Evolutionary conservation across 2,113 vertebrate genomes (phyloP), one percentile per base, ranked within the genome.

Genomic region (Paratilapia polleni): DNA sequence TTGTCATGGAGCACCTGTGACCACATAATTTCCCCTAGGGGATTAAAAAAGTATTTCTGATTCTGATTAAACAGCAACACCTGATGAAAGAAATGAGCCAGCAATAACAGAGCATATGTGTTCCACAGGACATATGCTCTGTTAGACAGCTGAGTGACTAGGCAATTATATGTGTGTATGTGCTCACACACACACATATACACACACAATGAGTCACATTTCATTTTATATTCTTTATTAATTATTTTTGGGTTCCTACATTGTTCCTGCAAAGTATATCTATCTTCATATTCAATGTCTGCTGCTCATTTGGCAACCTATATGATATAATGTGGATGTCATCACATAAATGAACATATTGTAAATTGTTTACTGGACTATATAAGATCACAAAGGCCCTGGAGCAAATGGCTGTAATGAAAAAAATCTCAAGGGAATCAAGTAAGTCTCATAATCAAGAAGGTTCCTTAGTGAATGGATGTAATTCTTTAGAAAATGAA

Each of bases 41-140:
- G n/a, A n/a, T n/a, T n/a, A n/a, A n/a, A n/a, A n/a, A n/a, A n/a
- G n/a, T n/a, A n/a, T n/a, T n/a, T n/a, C n/a, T n/a, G n/a, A n/a
- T n/a, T n/a, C n/a, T n/a, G n/a, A n/a, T 84, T 82, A 81, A 79
- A 88, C 80, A 87, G 59, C 62, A 83, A 66, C 82, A 81, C 79
- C 88, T 87, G 81, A 86, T 85, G 82, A 88, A 90, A 75, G 81
- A 91, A 88, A 92, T 91, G 87, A 91, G 83, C 20, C 64, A 28
- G 80, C 79, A 87, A 64, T 80, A 92, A 83, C 70, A 76, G 13
- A 82, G 62, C 92, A 90, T 90, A 81, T 88, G 86, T 79, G 86
- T 82, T 56, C 28, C 87, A 83, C 82, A 87, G 84, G 77, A 79
- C 41, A 88, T 62, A 63, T 74, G 85, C 77, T 90, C 81, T 87